Evolutionary conservation across 1,140 invertebrate genomes (phyloP), one percentile per base, ranked within the genome.

Genomic region (Helicoverpa zea): DNA sequence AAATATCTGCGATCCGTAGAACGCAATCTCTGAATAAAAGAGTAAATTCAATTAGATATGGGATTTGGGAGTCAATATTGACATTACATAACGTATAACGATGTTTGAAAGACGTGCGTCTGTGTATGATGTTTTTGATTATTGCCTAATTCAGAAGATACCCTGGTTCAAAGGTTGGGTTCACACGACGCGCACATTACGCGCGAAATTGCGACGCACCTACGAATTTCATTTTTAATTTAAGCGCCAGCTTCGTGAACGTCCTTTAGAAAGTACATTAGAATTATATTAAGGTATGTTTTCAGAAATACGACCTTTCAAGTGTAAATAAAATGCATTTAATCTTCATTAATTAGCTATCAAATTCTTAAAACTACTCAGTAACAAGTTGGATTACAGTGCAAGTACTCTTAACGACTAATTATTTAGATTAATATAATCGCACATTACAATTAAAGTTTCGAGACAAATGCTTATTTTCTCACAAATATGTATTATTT

Each of bases 381-480:
- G 11, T 30, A 61, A 61, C 23, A 61, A 30, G 58, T 61, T 29
- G 3, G 9, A 23, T 13, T 23, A 61, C 23, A 30, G 23, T 61
- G 23, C 23, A 30, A 59, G 29, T 2, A 58, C 9, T 29, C 58
- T 59, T 59, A 59, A 59, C 35, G n/a, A 64, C 30, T 64, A 64
- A 35, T 63, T 63, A 63, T 43, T 35, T 63, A 35, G 29, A 63
- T 63, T 35, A 63, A 64, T 64, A 64, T 64, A 64, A 64, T 64
- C 35, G 43, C 43, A 11, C 12, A 13, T 30, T 64, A 64, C 4
- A n/a, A 4, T 5, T 23, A 64, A 64, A 43, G 30, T 47, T 43
- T 64, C 13, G 7, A 43, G n/a, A 47, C 63, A 43, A 16, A 64
- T 64, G 63, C 12, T 64, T n/a, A n/a, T 16, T 5, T 61, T 29